phyloP scores from a whole-genome alignment of 2,797 vertebrate species.

The Melopsittacus undulatus region DNA sequence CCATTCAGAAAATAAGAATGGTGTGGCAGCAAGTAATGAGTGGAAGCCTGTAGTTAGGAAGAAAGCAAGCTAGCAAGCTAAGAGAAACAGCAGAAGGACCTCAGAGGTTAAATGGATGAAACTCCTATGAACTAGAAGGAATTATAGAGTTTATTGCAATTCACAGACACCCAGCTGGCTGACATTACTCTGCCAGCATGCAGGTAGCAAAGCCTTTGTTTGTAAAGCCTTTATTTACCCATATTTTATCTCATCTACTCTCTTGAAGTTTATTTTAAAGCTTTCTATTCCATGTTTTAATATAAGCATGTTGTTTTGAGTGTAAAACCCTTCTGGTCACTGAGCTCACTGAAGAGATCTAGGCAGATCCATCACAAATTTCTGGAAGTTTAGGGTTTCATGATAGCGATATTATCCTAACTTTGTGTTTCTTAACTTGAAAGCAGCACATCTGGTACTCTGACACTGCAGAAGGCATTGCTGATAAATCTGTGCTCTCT shows the following conservation, averaged over 20 bases:
- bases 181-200: not conserved
- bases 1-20: not conserved
- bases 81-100: not conserved
- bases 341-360: not conserved
- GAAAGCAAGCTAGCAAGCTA: not conserved
- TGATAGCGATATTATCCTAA: not conserved
- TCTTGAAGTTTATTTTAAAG: not conserved
- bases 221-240: not conserved
- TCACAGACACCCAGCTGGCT: not conserved
- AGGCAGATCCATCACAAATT: not conserved
- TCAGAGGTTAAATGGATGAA: not conserved
- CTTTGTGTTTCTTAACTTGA: not conserved
- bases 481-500: not conserved
- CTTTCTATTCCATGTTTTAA: not conserved
- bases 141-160: not conserved
- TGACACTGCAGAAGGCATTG: not conserved
- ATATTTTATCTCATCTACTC: not conserved
- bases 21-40: not conserved
- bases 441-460: not conserved
- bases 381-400: not conserved
- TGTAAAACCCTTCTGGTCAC: not conserved
- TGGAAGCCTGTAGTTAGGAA: not conserved
- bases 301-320: not conserved
- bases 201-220: not conserved
- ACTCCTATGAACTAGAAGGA: not conserved